These are phyloP conservation scores for Ceratotherium simum DNA, from an alignment of 2,113 vertebrate genomes.

Conservation along the genomic window DNA sequence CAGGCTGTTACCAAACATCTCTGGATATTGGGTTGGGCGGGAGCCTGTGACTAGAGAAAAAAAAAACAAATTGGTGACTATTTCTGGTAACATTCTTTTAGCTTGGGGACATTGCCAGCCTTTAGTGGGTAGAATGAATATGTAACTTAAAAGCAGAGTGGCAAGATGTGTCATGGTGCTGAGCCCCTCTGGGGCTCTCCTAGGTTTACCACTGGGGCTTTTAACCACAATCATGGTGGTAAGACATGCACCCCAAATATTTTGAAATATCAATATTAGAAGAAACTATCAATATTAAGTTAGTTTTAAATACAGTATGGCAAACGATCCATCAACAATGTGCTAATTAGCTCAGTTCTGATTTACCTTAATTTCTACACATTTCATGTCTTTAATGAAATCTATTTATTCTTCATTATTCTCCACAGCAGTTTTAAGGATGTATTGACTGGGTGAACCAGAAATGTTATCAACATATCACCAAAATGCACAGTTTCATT, in stretches of 20 bases:
- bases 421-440: background rate
- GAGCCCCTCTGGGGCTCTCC: background rate
- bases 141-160: background rate
- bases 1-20: constrained; percentile 38
- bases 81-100: constrained; percentile 66
- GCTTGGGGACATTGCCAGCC: background rate
- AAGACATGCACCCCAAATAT: background rate
- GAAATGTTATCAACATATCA: constrained; percentile 4
- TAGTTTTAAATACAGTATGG: background rate
- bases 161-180: background rate
- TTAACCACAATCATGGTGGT: background rate
- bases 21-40: background rate
- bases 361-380: background rate
- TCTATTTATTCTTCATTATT: constrained; percentile 12
- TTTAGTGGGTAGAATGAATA: background rate
- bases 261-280: background rate
- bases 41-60: background rate
- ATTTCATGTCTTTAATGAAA: background rate
- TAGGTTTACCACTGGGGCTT: background rate
- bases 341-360: background rate
- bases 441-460: background rate
- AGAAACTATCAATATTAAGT: too few relatives aligned
- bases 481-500: background rate
- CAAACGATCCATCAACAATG: background rate
- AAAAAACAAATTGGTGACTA: constrained; percentile 15